These are phyloP conservation scores for Todiramphus chloris DNA, from an alignment of 2,113 vertebrate genomes.

Conservation along the genomic window DNA sequence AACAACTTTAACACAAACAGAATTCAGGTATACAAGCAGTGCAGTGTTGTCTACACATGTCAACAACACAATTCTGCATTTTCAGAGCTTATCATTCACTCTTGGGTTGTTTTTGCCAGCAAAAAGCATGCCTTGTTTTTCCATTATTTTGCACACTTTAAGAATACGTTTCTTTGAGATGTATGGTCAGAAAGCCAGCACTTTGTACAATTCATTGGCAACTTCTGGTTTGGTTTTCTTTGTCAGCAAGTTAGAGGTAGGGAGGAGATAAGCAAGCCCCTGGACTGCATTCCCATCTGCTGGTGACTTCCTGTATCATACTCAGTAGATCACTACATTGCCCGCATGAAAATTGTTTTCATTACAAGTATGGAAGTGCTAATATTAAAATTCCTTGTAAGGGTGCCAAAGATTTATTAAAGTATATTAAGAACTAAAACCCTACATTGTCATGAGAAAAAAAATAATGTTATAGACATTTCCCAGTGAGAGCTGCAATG, in stretches of 20 bases:
- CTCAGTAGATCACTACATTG: not conserved
- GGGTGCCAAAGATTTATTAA: not conserved
- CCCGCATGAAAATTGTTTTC: not conserved
- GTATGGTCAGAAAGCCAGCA: not conserved
- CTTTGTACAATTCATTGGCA: not conserved
- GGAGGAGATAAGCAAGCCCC: not conserved
- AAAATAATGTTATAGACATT: not conserved
- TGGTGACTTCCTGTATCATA: not conserved
- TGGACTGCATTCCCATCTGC: not conserved
- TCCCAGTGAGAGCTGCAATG: not conserved
- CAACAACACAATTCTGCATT: not conserved
- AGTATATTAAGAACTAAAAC: not conserved
- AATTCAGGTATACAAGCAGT: not conserved
- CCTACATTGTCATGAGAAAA: not conserved
- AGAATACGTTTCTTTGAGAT: not conserved
- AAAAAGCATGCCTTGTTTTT: not conserved
- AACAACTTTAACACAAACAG: not conserved
- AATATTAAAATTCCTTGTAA: not conserved
- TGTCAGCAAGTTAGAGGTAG: not conserved
- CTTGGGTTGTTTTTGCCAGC: not conserved
- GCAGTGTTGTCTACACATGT: not conserved
- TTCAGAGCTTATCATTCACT: not conserved
- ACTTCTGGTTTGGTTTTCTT: not conserved
- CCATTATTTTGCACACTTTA: not conserved
- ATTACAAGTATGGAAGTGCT: not conserved